A percentile compares a stretch with the other conserved stretches of the same genome.
Conservation (phyloP, 1,140 invertebrate species). For the Epicauta chinensis region DNA sequence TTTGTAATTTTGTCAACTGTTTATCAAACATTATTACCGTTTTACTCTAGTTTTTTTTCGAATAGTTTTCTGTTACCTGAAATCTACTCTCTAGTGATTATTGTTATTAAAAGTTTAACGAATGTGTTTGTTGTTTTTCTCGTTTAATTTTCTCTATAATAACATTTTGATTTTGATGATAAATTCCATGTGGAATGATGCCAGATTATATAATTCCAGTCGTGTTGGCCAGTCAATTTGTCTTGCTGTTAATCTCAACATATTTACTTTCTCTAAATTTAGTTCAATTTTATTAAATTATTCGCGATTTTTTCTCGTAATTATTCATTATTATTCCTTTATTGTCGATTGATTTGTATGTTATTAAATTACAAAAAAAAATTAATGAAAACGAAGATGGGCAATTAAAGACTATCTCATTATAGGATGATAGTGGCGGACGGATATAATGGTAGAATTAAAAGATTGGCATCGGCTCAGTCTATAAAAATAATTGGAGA, state of each 20-base stretch:
- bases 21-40: too few species aligned
- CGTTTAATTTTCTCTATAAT: too few species aligned
- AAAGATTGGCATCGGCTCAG: slow-evolving; percentile 13
- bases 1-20: too few species aligned
- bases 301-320: neutral
- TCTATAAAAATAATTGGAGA: slow-evolving; percentile 9
- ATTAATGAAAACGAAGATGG: neutral
- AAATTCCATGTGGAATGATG: too few species aligned
- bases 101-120: too few species aligned
- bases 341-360: slow-evolving; percentile 3
- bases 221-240: neutral
- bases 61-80: too few species aligned
- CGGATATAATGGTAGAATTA: slow-evolving; percentile 12
- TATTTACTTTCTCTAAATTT: neutral
- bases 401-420: slow-evolving; percentile 13
- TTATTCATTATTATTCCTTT: neutral
- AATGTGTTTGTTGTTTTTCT: too few species aligned
- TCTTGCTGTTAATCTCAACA: slow-evolving; percentile 3
- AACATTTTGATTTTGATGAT: too few species aligned
- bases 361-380: slow-evolving; percentile 12
- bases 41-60: too few species aligned
- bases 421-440: slow-evolving; percentile 7
- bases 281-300: neutral
- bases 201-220: too few species aligned
- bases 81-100: too few species aligned